phyloP scores from a whole-genome alignment of 1,140 invertebrate species.

The Tyrophagus putrescentiae region DNA sequence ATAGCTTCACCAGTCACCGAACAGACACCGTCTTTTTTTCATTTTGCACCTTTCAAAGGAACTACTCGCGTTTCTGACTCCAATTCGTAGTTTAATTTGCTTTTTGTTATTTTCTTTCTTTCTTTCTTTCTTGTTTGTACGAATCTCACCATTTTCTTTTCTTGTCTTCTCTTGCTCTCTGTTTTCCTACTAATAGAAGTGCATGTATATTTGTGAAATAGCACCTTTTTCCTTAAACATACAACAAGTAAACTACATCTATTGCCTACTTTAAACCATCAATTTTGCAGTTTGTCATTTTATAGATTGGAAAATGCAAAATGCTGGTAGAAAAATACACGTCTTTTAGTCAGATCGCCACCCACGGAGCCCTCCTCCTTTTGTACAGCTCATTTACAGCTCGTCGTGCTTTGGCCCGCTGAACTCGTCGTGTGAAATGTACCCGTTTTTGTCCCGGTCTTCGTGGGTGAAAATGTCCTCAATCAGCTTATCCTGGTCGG shows the following conservation, averaged over 20 bases:
- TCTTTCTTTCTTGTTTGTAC: background rate
- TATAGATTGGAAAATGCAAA: background rate
- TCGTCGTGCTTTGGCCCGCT: slow-evolving; percentile 92
- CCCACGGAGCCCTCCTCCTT: too few species aligned
- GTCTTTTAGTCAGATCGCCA: background rate
- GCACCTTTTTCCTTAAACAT: background rate
- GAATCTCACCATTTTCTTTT: background rate
- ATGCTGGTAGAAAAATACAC: background rate
- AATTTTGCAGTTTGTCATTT: background rate
- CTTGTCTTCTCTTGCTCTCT: background rate
- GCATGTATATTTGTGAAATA: slow-evolving; percentile 3
- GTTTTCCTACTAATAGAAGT: slow-evolving; percentile 1
- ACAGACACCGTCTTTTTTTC: background rate
- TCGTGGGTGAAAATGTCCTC: slow-evolving; percentile 94
- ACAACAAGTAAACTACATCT: background rate
- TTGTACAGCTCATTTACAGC: slow-evolving; percentile 46
- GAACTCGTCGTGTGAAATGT: slow-evolving; percentile 88
- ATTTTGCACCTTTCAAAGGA: background rate
- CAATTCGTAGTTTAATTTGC: background rate
- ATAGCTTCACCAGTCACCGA: too few species aligned
- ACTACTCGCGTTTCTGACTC: background rate
- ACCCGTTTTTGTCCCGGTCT: slow-evolving; percentile 85
- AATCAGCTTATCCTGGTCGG: slow-evolving; percentile 78
- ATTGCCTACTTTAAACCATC: background rate
- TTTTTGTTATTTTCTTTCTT: background rate